These are phyloP conservation scores for Rotaria macrura DNA, from an alignment of 2,888 invertebrate genomes.

Conservation along the genomic window DNA sequence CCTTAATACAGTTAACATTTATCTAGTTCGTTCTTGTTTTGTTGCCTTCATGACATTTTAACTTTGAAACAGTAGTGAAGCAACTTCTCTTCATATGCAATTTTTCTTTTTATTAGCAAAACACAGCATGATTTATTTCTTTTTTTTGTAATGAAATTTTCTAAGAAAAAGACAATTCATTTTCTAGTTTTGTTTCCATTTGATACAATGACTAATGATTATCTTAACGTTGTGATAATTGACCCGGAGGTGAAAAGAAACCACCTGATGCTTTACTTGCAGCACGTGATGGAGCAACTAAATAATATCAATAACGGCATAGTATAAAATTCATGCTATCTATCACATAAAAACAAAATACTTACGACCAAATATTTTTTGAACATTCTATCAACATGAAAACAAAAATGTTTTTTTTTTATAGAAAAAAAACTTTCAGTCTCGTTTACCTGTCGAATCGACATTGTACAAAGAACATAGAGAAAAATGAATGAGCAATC, in stretches of 20 bases:
- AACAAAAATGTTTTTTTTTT: not conserved
- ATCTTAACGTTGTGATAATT: not conserved
- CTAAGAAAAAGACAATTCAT: not conserved
- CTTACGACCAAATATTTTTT: conserved; percentile 29
- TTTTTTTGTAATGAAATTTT: not conserved
- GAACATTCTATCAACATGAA: conserved; percentile 24
- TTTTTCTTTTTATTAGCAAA: not conserved
- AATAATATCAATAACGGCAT: not conserved
- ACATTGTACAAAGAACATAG: conserved; percentile 98
- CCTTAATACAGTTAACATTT: too few relatives aligned
- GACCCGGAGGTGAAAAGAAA: conserved; percentile 27
- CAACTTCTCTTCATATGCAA: too few relatives aligned
- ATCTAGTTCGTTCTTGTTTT: too few relatives aligned
- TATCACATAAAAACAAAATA: not conserved
- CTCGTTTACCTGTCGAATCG: conserved; percentile 65
- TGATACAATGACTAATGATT: not conserved
- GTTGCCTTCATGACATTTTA: too few relatives aligned
- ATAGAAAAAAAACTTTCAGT: too few relatives aligned
- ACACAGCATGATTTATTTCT: not conserved
- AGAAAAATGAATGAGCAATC: conserved; percentile 98
- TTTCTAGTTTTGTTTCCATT: not conserved
- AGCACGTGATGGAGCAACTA: conserved; percentile 31
- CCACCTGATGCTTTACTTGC: conserved; percentile 30
- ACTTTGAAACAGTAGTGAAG: too few relatives aligned
- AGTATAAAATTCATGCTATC: too few relatives aligned